Base-by-base conservation (phyloP, 2,113 vertebrate species). In the Toxotes chatareus region DNA sequence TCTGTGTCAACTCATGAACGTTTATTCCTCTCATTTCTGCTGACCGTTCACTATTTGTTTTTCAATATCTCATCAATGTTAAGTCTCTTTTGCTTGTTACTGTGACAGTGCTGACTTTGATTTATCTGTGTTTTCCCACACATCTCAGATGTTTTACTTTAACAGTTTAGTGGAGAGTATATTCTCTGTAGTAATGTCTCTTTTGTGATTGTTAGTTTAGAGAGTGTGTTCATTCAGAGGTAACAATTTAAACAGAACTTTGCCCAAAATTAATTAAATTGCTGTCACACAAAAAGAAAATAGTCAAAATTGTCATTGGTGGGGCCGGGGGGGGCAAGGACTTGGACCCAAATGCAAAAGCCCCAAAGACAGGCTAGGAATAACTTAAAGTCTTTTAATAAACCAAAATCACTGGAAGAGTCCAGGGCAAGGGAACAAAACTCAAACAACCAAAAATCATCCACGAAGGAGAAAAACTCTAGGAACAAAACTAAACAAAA, bases 261-360 rank as follows among this genome's bases (percentile, higher is more conserved):
- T 86, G 72, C 56, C 73, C 40, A 23, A 83, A 66, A 72, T 55
- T 34, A 66, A 81, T 89, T 90, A 87, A 86, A 79, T 85, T 46
- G 66, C 5, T 73, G 56, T 79, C 27, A 79, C 85, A 80, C 63
- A 85, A 90, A 93, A 27, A 27, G 27, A 27, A 27, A 27, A 27
- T 27, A 27, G 27, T 27, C 27, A 27, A 27, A 27, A 27, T 27
- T 27, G 27, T 27, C 27, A 27, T 27, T 27, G 27, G 27, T 1
- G 27, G 27, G 27, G 27, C 27, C 27, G 27, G 27, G 27, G 27
- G 27, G 27, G 27, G 27, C 27, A 27, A 27, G 27, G 27, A 27
- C 27, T 27, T 27, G 27, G 27, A 27, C 27, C 27, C 27, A 27
- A 27, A 27, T 1, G 27, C 27, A 27, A 27, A 27, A 27, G 1